phyloP scores from a whole-genome alignment of 2,888 invertebrate species.

The Netelia virgata region DNA sequence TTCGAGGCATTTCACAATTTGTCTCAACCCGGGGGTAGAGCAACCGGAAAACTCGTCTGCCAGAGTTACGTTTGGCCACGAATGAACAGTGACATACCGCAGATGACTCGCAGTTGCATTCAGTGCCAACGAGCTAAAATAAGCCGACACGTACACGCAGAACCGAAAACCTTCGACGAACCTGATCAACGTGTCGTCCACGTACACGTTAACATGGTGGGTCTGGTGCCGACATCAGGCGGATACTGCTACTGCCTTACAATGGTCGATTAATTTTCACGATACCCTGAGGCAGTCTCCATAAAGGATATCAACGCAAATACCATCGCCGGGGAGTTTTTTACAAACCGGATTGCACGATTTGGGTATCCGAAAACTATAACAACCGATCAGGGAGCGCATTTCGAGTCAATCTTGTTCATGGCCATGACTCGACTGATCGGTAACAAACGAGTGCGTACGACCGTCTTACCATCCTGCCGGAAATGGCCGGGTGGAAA shows the following conservation, averaged over 20 bases:
- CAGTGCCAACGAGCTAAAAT: constrained; percentile 78
- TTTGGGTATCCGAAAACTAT: constrained; percentile 66
- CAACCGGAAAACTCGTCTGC: constrained; percentile 66
- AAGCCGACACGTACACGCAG: constrained; percentile 70
- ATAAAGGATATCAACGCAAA: constrained; percentile 58
- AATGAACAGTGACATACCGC: constrained; percentile 72
- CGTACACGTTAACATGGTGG: constrained; percentile 65
- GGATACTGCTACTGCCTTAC: constrained; percentile 34
- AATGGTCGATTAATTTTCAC: constrained; percentile 1
- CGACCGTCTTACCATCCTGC: too few relatives aligned
- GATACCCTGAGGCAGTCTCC: constrained; percentile 13
- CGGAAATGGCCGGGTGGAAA: neutral
- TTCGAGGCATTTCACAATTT: constrained; percentile 66
- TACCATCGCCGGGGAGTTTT: constrained; percentile 56
- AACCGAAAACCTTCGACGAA: constrained; percentile 66
- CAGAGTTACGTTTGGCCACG: constrained; percentile 74
- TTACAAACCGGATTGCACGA: constrained; percentile 56
- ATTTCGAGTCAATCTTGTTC: too few relatives aligned
- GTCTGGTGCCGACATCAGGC: neutral
- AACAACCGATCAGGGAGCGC: constrained; percentile 52
- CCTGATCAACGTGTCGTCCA: constrained; percentile 69
- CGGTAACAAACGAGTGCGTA: too few relatives aligned
- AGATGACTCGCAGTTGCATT: constrained; percentile 74
- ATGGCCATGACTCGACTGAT: too few relatives aligned
- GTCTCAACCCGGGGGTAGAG: constrained; percentile 65